A percentile compares a stretch with the other conserved stretches of the same genome.
phyloP scores from a whole-genome alignment of 2,797 vertebrate genomes.

The Arrhamphus sclerolepis region DNA sequence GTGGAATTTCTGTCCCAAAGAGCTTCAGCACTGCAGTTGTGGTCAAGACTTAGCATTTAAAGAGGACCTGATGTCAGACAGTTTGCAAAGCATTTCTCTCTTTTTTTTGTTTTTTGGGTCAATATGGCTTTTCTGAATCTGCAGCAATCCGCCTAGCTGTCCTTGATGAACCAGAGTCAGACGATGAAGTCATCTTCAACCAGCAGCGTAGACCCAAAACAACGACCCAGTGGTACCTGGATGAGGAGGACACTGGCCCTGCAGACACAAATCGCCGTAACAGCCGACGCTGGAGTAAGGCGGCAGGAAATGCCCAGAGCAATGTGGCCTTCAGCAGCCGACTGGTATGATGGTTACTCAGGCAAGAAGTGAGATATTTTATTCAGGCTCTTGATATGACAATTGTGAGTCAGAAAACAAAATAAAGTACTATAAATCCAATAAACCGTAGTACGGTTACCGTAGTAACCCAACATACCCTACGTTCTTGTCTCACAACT shows the following conservation, averaged over 20 bases:
- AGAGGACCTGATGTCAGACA: background rate
- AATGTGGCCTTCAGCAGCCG: conserved; percentile 91
- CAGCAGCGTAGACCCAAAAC: conserved; percentile 42
- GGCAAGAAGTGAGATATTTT: background rate
- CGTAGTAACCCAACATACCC: too few relatives aligned
- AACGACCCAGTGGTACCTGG: conserved; percentile 53
- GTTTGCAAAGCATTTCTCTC: background rate
- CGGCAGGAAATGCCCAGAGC: conserved; percentile 65
- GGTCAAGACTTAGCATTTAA: background rate
- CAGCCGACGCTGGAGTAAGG: conserved; percentile 72
- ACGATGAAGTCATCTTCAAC: conserved; percentile 82
- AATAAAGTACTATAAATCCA: background rate
- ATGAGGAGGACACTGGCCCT: conserved; percentile 58
- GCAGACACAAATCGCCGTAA: conserved; percentile 59
- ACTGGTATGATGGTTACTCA: conserved; percentile 79
- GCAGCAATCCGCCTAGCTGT: conserved; percentile 86
- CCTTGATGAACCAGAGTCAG: conserved; percentile 78
- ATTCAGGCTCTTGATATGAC: too few relatives aligned
- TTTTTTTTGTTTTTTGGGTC: too few relatives aligned
- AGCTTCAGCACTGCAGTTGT: too few relatives aligned
- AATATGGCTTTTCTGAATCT: conserved; percentile 22
- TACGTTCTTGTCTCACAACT: too few relatives aligned
- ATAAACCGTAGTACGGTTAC: background rate
- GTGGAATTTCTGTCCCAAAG: background rate
- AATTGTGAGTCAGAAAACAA: background rate